Evolutionary conservation across 1,140 invertebrate genomes (phyloP).

Genomic region (Monochamus saltuarius): DNA sequence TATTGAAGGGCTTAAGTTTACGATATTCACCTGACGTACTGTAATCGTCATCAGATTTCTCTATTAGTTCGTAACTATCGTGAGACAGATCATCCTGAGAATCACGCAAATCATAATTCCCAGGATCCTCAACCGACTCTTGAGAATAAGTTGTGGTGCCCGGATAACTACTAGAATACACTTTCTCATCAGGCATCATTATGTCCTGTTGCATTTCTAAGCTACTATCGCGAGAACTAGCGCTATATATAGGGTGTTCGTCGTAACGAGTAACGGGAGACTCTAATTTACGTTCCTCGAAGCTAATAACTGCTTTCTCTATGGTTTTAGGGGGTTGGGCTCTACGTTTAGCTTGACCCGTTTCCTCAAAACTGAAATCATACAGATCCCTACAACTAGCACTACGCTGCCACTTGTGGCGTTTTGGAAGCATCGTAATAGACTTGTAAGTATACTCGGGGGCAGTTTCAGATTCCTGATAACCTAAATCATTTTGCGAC

Average conservation of each 20-base stretch:
- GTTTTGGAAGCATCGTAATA: conserved; percentile 48
- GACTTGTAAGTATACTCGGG: conserved; percentile 32
- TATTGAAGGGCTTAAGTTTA: conserved; percentile 37
- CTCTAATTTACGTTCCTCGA: conserved; percentile 61
- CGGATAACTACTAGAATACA: conserved; percentile 83
- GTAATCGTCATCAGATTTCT: conserved; percentile 69
- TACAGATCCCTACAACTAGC: conserved; percentile 77
- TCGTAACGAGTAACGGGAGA: conserved; percentile 77
- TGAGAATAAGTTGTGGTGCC: conserved; percentile 68
- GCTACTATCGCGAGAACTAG: conserved; percentile 59
- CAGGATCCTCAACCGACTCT: conserved; percentile 63
- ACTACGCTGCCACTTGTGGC: conserved; percentile 70
- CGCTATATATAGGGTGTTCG: conserved; percentile 62
- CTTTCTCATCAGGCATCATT: conserved; percentile 58
- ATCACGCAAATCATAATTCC: conserved; percentile 60
- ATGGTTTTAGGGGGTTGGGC: conserved; percentile 42
- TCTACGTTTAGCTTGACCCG: conserved; percentile 61
- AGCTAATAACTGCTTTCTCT: conserved; percentile 36
- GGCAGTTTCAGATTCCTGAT: conserved; percentile 33
- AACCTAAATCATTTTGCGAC: conserved; percentile 46
- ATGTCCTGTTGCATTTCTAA: conserved; percentile 62
- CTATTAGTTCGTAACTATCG: conserved; percentile 83
- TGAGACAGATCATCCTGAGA: conserved; percentile 86
- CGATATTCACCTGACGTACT: conserved; percentile 46
- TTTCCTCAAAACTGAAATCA: conserved; percentile 70